Percentiles rank a stretch among this genome's conserved stretches.
Conservation (phyloP, 2,888 invertebrate genomes). For the Plutella xylostella region DNA sequence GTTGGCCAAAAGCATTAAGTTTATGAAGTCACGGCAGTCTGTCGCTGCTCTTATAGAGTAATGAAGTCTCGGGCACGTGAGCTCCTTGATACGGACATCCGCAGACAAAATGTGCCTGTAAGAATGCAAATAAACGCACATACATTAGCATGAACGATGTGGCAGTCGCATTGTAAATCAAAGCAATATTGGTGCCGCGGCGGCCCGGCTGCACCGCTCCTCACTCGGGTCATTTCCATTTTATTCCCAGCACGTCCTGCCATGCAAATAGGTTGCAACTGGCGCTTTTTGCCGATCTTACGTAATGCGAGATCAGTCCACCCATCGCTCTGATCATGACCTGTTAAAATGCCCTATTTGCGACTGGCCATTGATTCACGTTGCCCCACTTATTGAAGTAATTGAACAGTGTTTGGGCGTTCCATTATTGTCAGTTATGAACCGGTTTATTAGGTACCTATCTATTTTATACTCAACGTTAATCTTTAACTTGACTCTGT, state of each 20-base stretch:
- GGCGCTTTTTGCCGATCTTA: background rate
- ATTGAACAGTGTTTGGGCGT: too few species aligned
- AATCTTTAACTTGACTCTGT: too few species aligned
- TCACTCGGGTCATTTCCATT: constrained; percentile 51
- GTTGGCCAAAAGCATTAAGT: too few species aligned
- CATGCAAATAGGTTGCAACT: constrained; percentile 42
- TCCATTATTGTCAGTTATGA: too few species aligned
- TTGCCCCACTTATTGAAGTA: too few species aligned
- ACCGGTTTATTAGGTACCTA: too few species aligned
- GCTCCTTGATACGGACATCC: background rate
- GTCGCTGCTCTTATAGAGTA: too few species aligned
- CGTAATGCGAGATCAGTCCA: constrained; percentile 16
- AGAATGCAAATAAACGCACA: constrained; percentile 18
- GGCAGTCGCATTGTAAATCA: constrained; percentile 41
- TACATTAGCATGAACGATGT: constrained; percentile 29
- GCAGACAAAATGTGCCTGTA: background rate
- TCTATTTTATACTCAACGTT: too few species aligned
- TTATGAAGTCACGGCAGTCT: too few species aligned
- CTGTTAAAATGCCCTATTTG: too few species aligned
- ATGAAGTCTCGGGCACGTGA: background rate
- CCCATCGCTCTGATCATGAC: constrained; percentile 29
- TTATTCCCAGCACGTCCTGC: constrained; percentile 64
- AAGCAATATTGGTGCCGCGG: constrained; percentile 43
- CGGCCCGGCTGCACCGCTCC: constrained; percentile 22
- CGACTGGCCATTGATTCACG: too few species aligned